Base-by-base conservation (phyloP, 2,888 invertebrate genomes). In the Hypolimnas misippus region DNA sequence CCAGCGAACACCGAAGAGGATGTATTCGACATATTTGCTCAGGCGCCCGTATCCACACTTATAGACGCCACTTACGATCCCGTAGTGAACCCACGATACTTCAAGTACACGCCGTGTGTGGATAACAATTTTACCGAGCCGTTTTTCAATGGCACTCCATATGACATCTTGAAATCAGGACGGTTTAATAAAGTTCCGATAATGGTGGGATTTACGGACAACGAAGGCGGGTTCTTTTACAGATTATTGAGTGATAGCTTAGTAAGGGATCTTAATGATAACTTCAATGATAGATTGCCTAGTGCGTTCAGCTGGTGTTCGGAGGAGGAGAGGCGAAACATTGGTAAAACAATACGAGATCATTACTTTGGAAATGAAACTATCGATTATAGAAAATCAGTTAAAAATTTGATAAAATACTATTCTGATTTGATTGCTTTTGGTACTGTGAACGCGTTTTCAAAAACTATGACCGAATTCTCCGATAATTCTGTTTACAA, bases 381-480 rank as follows among this genome's bases (percentile, higher is more conserved):
- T 31, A 73, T 69, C 53, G 73, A 72, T 14, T 70, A 67, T 16
- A 58, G 33, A 5, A 53, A 49, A 6, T 59, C 78, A 14, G 68
- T 78, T 8, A 73, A 68, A 19, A 81, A 76, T 21, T 71, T 79
- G 16, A 76, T 87, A 6, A 66, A 78, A 51, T 84, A 80, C 66
- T 89, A 85, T 68, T 86, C 89, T 1, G 90, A 89, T 71, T 89
- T 87, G 86, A 67, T 89, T 42, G 78, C 79, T 2, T 82, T 86
- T 67, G 76, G 82, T 8, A 76, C 84, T 0, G 72, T 76, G 1
- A 78, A 83, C 42, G 81, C 82, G 0, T 90, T 85, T 59, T 76
- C 86, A 0, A 77, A 77, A 19, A 67, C 89, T 16, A 72, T 90
- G 68, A 71, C 76, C 0, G 66, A 74, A 40, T 67, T 78, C 56